Percentiles rank a stretch among this genome's conserved stretches.
These are phyloP conservation scores for Clarias gariepinus DNA, from an alignment of 2,113 vertebrate species.

Conservation along the genomic window DNA sequence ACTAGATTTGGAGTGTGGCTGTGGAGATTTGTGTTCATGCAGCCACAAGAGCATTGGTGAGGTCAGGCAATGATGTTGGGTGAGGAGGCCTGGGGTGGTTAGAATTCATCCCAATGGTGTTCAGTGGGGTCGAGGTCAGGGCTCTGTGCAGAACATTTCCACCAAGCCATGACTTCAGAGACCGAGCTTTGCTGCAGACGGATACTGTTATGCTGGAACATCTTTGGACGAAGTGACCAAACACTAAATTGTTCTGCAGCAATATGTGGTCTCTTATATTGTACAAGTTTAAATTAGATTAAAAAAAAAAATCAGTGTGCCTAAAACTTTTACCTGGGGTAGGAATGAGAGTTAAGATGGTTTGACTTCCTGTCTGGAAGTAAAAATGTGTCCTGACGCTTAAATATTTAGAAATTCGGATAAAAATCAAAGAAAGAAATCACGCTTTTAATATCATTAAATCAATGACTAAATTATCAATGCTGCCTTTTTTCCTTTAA, in stretches of 20 bases:
- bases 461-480: constrained; percentile 40
- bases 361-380: background rate
- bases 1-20: background rate
- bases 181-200: background rate
- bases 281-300: too few species aligned
- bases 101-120: background rate
- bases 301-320: background rate
- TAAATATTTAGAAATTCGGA: constrained; percentile 29
- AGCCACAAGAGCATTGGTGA: background rate
- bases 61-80: background rate
- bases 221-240: background rate
- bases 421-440: constrained; percentile 2
- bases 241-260: background rate
- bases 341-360: background rate
- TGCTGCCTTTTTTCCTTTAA: constrained; percentile 23
- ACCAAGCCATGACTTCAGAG: background rate
- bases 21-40: background rate
- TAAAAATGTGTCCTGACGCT: background rate
- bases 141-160: background rate
- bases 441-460: constrained; percentile 30
- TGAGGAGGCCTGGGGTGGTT: background rate
- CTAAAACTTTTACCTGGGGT: background rate
- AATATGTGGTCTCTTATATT: background rate
- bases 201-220: background rate
- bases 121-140: background rate